Evolutionary conservation across 2,797 vertebrate genomes (phyloP).

Genomic region (Momotus momota): DNA sequence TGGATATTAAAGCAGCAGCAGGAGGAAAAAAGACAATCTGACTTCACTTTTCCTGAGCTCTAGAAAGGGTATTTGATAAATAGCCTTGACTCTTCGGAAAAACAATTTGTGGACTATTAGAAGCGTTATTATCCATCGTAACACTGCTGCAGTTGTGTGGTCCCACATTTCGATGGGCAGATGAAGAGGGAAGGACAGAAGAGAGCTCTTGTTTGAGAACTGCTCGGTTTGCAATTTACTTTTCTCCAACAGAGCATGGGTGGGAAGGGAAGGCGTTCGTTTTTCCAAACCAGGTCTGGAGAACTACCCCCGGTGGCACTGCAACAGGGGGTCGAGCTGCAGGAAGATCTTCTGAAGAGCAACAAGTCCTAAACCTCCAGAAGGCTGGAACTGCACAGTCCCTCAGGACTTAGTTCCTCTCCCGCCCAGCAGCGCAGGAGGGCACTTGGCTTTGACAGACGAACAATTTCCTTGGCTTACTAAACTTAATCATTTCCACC

Average conservation of each 20-base stretch:
- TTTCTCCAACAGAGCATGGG: neutral
- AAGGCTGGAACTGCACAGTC: neutral
- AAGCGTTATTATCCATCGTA: accelerated
- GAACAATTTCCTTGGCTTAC: neutral
- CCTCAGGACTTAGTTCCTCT: neutral
- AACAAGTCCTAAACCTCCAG: neutral
- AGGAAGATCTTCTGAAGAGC: neutral
- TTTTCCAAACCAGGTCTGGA: neutral
- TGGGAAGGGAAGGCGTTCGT: neutral
- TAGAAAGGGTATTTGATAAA: neutral
- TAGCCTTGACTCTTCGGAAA: neutral
- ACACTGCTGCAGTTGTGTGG: accelerated
- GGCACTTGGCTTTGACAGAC: neutral
- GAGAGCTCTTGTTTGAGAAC: neutral
- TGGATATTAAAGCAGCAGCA: neutral
- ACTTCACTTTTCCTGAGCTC: neutral
- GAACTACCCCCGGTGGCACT: neutral
- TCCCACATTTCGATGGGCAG: neutral
- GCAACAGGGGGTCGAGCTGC: neutral
- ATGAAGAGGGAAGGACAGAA: neutral
- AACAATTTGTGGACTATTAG: neutral
- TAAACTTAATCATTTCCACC: neutral
- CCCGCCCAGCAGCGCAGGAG: neutral
- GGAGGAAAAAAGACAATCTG: neutral
- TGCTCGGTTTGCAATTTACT: neutral